Evolutionary conservation across 2,113 vertebrate species (phyloP), one percentile per base, ranked within the genome.

Genomic region (Osmerus eperlanus): DNA sequence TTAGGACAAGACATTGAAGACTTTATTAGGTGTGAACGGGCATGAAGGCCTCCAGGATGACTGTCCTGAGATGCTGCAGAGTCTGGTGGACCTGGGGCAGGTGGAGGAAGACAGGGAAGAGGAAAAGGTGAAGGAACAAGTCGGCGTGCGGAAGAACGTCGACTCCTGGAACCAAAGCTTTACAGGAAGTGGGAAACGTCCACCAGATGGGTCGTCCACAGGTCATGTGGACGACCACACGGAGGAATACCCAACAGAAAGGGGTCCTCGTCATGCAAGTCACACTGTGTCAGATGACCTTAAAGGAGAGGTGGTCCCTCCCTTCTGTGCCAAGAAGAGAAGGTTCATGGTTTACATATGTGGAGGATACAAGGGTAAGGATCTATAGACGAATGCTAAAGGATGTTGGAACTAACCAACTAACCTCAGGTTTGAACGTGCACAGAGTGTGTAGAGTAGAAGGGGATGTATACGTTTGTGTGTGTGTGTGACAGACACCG

Each of bases 291-390:
- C 29, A 67, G 68, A 66, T 59, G 53, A 75, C 36, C 54, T 82
- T 25, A 79, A 65, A 60, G 77, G 80, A 47, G 68, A 76, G 16
- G 64, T 79, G 19, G 60, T 73, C 7, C 8, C 65, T 54, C 67
- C 16, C 2, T 73, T 51, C 52, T 56, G 36, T 47, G 16, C 63
- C 55, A 82, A 61, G 73, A 84, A 87, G 69, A 89, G 77, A 59
- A 83, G 81, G 56, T 86, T 91, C 52, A 87, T 88, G 80, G 72
- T 91, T 18, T 92, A 89, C 68, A 75, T 92, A 25, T 91, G 88
- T 71, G 89, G 90, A 41, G 84, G 84, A 65, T 93, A 89, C 69
- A 81, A 83, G 90, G 91, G 91, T 92, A 80, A 79, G 70, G 16
- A 70, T 47, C n/a, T 53, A 4, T 16, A 4, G 2, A 14, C 23